Evolutionary conservation across 2,113 vertebrate species (phyloP), one percentile per base, ranked within the genome.

Genomic region (Lota lota): DNA sequence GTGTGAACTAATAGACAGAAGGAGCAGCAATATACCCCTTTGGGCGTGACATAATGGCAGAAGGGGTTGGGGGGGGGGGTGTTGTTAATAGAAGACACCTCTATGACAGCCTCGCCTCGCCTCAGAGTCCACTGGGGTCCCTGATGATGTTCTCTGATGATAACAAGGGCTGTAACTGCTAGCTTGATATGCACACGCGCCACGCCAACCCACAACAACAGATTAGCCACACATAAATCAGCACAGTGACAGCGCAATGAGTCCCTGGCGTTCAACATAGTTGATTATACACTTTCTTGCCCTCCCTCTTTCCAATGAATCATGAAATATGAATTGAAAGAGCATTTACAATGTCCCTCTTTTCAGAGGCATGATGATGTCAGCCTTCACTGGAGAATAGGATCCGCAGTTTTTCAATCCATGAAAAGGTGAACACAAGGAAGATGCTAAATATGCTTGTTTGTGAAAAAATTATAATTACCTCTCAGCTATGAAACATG

Each of bases 201-300:
- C 51, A 62, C 64, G 56, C 66, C 53, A 59, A 78, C 66, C 70
- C 76, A 76, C 53, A 58, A 79, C 73, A 83, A 71, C 80, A 83
- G 83, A 89, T 83, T 81, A 87, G 79, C 64, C 61, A 77, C 86
- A 83, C 82, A 87, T 91, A 90, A 88, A 90, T 90, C 79, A 85
- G 75, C 61, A 61, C 40, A 63, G 72, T 14, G 67, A 77, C 76
- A 86, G 78, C 85, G 62, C 70, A 86, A 89, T 80, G 68, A 75
- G 72, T 78, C 83, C 79, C 79, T 68, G 84, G 83, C 65, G 81
- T 83, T 84, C 88, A 81, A 80, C 83, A 78, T 65, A 76, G 79
- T 76, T 68, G 83, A 89, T 90, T 90, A 89, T 85, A 77, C 90
- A 87, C 85, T 88, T 82, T 88, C 86, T 87, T 86, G 79, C 79